Percentiles rank a stretch among this genome's conserved stretches.
Evolutionary conservation across 2,113 vertebrate species (phyloP).

Genomic region (Climacteris rufus): DNA sequence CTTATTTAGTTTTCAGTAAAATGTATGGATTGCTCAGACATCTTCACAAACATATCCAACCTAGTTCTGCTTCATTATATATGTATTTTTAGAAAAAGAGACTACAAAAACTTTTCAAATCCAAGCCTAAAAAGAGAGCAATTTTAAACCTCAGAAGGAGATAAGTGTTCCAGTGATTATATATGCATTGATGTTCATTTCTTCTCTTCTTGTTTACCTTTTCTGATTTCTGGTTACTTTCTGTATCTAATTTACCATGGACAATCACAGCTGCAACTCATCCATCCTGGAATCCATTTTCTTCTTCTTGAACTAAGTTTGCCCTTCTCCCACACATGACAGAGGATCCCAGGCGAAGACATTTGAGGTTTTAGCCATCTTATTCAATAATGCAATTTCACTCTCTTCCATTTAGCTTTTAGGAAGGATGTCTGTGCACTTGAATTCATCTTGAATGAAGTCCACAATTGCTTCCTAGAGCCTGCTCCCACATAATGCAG

Average conservation of each 20-base stretch:
- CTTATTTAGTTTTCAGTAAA: neutral
- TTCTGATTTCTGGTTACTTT: neutral
- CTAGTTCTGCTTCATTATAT: neutral
- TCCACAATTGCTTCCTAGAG: neutral
- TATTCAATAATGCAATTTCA: neutral
- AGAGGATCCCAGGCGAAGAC: neutral
- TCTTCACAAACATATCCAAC: neutral
- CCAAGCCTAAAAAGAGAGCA: neutral
- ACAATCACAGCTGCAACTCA: neutral
- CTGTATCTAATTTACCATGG: neutral
- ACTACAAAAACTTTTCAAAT: neutral
- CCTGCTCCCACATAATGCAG: neutral
- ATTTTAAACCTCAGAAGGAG: neutral
- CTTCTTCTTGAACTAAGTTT: neutral
- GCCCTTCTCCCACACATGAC: neutral
- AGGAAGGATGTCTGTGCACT: neutral
- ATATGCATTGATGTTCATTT: neutral
- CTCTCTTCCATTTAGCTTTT: neutral
- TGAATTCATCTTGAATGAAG: neutral
- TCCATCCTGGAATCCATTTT: neutral
- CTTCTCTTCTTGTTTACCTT: neutral
- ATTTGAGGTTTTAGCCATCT: neutral
- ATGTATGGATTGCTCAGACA: neutral
- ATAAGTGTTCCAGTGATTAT: neutral
- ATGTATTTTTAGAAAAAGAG: neutral